phyloP scores from a whole-genome alignment of 2,888 invertebrate species.

The Sepiola atlantica region DNA sequence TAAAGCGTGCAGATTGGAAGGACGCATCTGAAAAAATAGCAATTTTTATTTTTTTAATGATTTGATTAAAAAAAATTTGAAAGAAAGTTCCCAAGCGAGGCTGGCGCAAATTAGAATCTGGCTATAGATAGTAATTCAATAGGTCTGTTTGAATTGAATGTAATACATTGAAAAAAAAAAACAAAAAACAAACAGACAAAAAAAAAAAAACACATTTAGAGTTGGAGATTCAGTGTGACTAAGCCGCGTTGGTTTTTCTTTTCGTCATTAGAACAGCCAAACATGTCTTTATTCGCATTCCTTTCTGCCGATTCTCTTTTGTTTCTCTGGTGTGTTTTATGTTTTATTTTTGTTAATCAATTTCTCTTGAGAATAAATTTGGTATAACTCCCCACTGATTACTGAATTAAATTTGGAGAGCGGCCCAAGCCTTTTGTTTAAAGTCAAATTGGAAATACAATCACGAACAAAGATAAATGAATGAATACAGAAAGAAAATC shows the following conservation, averaged over 20 bases:
- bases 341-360: not conserved
- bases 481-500: no score
- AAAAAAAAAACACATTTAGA: not conserved
- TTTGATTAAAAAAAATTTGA: not conserved
- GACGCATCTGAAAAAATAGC: no score
- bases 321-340: no score
- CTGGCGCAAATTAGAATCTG: constrained; percentile 9
- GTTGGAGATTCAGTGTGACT: not conserved
- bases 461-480: no score
- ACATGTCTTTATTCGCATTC: not conserved
- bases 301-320: not conserved
- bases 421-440: not conserved
- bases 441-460: not conserved
- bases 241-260: not conserved
- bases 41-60: not conserved
- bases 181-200: not conserved
- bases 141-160: not conserved
- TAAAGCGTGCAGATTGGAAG: no score
- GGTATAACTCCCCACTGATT: not conserved
- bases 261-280: not conserved
- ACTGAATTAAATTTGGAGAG: not conserved
- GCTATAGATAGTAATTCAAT: constrained; percentile 14
- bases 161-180: not conserved
- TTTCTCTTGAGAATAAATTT: not conserved
- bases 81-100: no score